Conservation (phyloP, 2,797 vertebrate species). For the Sebastes matsubarae region DNA sequence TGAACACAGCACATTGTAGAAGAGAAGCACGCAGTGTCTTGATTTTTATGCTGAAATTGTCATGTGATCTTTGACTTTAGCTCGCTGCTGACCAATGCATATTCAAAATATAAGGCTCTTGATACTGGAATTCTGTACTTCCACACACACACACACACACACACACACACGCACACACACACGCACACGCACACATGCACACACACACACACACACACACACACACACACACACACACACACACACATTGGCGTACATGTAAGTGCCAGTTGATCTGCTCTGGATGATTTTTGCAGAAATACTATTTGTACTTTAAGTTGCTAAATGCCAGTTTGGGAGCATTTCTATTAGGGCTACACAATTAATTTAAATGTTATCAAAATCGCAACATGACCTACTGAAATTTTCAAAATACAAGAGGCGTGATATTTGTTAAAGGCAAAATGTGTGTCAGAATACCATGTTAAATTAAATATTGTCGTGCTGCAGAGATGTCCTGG, state of each 20-base stretch:
- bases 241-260: not conserved
- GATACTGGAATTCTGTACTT: not conserved
- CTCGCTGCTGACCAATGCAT: constrained; percentile 27
- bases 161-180: not conserved
- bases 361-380: fast-evolving
- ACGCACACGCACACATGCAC: not conserved
- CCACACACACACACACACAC: not conserved
- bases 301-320: not conserved
- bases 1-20: not conserved
- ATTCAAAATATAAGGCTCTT: not conserved
- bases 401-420: too few species aligned
- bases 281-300: not conserved
- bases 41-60: constrained; percentile 30
- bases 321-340: too few species aligned
- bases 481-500: too few species aligned
- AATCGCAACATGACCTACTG: too few species aligned
- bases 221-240: not conserved
- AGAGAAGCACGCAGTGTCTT: not conserved
- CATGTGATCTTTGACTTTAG: constrained; percentile 21
- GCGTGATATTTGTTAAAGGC: too few species aligned
- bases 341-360: too few species aligned
- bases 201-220: not conserved
- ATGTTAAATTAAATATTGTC: too few species aligned
- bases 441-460: too few species aligned
- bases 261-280: not conserved